Evolutionary conservation across 2,888 invertebrate genomes (phyloP).

Genomic region (Onthophagus sagittarius): DNA sequence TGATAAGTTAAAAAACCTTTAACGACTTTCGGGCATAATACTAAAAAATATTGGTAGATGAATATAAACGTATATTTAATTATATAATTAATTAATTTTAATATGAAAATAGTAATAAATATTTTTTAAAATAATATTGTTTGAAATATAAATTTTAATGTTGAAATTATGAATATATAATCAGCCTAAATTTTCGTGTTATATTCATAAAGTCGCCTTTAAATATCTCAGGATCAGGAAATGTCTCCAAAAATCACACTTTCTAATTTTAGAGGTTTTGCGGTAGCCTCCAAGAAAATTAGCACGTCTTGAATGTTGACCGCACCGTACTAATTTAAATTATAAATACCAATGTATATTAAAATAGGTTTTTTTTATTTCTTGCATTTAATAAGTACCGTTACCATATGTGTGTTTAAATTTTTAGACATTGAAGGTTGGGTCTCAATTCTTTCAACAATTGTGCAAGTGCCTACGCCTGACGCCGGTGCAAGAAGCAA

Average conservation of each 20-base stretch:
- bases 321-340: background rate
- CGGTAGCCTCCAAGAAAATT: background rate
- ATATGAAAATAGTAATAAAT: no score
- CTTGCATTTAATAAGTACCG: background rate
- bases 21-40: no score
- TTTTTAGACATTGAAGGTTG: constrained; percentile 70
- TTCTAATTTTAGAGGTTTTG: background rate
- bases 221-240: background rate
- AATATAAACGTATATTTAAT: no score
- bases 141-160: no score
- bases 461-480: constrained; percentile 83
- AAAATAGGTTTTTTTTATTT: background rate
- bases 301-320: background rate
- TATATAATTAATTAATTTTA: no score
- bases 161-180: no score
- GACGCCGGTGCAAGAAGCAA: constrained; percentile 86
- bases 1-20: no score
- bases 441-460: constrained; percentile 76
- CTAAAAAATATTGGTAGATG: no score
- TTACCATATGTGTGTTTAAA: background rate
- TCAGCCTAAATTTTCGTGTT: no score
- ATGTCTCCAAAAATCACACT: background rate
- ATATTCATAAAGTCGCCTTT: no score
- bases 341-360: background rate
- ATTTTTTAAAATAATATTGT: no score